phyloP scores from a whole-genome alignment of 2,113 vertebrate species.

The Oryzias melastigma region DNA sequence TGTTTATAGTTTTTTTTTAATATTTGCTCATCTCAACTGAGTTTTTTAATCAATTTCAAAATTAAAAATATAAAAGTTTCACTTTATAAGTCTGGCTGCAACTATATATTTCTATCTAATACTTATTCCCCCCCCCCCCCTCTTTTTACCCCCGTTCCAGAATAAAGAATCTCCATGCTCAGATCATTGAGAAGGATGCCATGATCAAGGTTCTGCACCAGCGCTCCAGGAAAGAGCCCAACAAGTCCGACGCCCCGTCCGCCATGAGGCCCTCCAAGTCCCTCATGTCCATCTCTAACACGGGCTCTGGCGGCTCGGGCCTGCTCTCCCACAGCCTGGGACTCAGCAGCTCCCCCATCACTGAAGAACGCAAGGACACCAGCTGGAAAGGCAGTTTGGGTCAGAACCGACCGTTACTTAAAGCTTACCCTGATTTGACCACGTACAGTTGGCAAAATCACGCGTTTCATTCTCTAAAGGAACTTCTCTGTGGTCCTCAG shows the following conservation, averaged over 20 bases:
- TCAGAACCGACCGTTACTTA: slow-evolving; percentile 54
- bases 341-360: slow-evolving; percentile 89
- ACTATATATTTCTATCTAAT: too few relatives aligned
- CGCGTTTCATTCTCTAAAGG: too few relatives aligned
- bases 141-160: slow-evolving; percentile 58
- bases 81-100: too few relatives aligned
- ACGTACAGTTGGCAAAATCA: too few relatives aligned
- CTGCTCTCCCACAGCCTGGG: slow-evolving; percentile 87
- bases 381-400: slow-evolving; percentile 98
- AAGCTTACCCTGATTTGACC: too few relatives aligned
- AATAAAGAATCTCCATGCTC: slow-evolving; percentile 97
- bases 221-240: slow-evolving; percentile 91
- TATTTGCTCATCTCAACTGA: too few relatives aligned
- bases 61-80: too few relatives aligned
- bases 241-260: slow-evolving; percentile 86
- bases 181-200: slow-evolving; percentile 98
- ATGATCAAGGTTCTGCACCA: slow-evolving; percentile 99
- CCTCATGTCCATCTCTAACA: slow-evolving; percentile 95
- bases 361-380: slow-evolving; percentile 91
- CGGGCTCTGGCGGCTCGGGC: slow-evolving; percentile 79
- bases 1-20: too few relatives aligned
- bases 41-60: too few relatives aligned
- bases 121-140: neutral
- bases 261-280: slow-evolving; percentile 96
- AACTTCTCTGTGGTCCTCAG: slow-evolving; percentile 57